These are phyloP conservation scores for Antheraea mylitta DNA, from an alignment of 1,140 invertebrate species.

Conservation along the genomic window DNA sequence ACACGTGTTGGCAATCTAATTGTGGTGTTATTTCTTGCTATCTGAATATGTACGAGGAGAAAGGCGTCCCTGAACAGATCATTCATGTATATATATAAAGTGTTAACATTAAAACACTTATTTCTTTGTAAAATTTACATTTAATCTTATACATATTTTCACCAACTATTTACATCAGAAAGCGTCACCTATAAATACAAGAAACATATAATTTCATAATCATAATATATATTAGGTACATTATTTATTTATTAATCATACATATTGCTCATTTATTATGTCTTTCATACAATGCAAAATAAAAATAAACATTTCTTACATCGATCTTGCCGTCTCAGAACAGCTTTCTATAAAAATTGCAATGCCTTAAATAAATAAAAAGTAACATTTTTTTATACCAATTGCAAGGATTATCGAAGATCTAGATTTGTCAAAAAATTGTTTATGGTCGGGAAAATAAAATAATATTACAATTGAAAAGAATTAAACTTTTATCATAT, in stretches of 20 bases:
- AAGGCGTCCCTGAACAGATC: no score
- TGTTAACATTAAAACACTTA: neutral
- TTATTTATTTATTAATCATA: neutral
- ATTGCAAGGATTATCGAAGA: no score
- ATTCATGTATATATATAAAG: no score
- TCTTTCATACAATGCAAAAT: slow-evolving; percentile 22
- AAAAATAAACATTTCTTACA: neutral
- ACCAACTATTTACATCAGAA: slow-evolving; percentile 71
- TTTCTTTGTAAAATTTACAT: slow-evolving; percentile 76
- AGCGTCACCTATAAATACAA: slow-evolving; percentile 61
- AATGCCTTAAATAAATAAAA: no score
- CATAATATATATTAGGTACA: neutral
- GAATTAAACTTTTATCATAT: no score
- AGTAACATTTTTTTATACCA: no score
- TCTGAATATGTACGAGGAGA: no score
- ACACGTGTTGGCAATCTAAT: no score
- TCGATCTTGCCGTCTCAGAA: neutral
- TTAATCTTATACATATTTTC: slow-evolving; percentile 70
- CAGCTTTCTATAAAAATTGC: neutral
- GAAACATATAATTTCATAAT: slow-evolving; percentile 45
- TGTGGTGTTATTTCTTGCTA: no score
- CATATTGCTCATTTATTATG: slow-evolving; percentile 13
- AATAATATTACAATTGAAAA: no score
- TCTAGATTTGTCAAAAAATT: no score
- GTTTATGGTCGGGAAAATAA: no score